Evolutionary conservation across 2,888 invertebrate genomes (phyloP).

Genomic region (Petrophora chlorosata): DNA sequence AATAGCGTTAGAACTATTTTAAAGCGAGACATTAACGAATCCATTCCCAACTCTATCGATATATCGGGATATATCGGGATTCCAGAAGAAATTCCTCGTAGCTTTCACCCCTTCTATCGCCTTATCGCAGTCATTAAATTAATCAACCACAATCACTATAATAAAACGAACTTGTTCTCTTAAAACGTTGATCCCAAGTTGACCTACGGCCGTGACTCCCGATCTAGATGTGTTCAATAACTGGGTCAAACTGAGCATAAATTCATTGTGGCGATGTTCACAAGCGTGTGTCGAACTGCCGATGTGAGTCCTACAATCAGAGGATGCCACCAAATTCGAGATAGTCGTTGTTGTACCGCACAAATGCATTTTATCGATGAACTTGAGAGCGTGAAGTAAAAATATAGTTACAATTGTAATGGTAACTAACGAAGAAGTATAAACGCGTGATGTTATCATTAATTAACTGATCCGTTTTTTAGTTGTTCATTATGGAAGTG

Average conservation of each 20-base stretch:
- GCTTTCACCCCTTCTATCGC: conserved; percentile 1
- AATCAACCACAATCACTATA: conserved; percentile 16
- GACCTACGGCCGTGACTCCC: conserved; percentile 57
- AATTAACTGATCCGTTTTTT: no score
- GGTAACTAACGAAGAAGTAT: no score
- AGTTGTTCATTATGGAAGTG: no score
- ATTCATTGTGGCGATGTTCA: conserved; percentile 53
- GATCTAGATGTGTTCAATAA: conserved; percentile 59
- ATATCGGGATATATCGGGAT: background rate
- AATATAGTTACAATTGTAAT: no score
- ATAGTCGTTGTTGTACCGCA: no score
- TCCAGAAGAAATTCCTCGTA: background rate
- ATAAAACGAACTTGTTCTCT: conserved; percentile 13
- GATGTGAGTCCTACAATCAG: conserved; percentile 13
- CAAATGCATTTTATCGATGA: conserved; percentile 1
- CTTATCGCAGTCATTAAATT: conserved; percentile 3
- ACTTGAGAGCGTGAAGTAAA: no score
- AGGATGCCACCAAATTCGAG: conserved; percentile 11
- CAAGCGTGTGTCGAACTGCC: conserved; percentile 21
- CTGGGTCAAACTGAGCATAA: conserved; percentile 64
- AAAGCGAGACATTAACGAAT: no score
- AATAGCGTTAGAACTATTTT: no score
- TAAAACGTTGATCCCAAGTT: conserved; percentile 32
- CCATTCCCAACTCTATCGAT: no score
- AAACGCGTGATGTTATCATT: no score